Evolutionary conservation across 2,797 vertebrate species (phyloP).

Genomic region (Urocyon cinereoargenteus): DNA sequence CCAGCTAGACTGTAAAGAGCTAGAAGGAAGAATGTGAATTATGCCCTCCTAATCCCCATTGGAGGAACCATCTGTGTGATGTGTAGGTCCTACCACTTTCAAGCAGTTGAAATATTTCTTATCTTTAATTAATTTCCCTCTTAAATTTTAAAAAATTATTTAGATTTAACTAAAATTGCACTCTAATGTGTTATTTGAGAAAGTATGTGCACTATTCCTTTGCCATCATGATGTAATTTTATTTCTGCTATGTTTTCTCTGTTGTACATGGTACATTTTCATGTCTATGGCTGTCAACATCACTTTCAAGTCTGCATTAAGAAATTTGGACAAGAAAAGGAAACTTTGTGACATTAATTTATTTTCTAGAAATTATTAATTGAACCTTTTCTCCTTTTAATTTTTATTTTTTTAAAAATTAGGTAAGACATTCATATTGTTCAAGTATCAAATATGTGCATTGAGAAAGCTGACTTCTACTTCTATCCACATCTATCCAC

Average conservation of each 20-base stretch:
- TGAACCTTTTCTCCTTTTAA: not conserved
- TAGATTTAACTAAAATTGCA: not conserved
- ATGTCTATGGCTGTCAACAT: not conserved
- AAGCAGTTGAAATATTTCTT: not conserved
- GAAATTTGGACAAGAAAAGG: not conserved
- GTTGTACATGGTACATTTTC: not conserved
- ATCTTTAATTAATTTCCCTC: not conserved
- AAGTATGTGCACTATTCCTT: not conserved
- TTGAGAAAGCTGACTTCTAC: not conserved
- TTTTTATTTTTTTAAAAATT: not conserved
- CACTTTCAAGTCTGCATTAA: not conserved
- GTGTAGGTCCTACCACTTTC: not conserved
- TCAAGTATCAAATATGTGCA: not conserved
- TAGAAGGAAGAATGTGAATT: not conserved
- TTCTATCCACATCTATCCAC: not conserved
- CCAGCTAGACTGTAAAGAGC: not conserved
- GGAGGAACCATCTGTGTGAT: not conserved
- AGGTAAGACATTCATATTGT: not conserved
- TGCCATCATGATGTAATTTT: not conserved
- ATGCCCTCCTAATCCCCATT: not conserved
- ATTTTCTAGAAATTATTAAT: not conserved
- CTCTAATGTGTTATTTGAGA: not conserved
- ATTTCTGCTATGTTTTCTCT: not conserved
- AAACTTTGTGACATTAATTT: not conserved
- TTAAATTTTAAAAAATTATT: not conserved